A percentile compares a stretch with the other conserved stretches of the same genome.
phyloP scores from a whole-genome alignment of 2,888 invertebrate genomes.

The Platerodrilus igneus region DNA sequence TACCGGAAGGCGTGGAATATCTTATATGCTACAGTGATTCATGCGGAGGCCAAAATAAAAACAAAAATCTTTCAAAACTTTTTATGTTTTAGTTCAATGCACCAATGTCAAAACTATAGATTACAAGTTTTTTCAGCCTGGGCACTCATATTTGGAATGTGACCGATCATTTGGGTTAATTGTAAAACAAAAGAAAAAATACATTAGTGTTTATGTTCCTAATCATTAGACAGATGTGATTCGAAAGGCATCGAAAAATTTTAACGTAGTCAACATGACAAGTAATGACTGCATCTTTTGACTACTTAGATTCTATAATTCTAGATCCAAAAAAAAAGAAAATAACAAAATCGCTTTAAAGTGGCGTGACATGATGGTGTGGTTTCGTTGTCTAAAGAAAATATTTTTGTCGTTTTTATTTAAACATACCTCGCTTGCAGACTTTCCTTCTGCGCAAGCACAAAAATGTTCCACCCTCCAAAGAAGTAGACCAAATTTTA shows the following conservation, averaged over 20 bases:
- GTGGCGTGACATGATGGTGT: too few species aligned
- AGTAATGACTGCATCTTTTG: too few species aligned
- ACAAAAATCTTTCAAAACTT: slow-evolving; percentile 27
- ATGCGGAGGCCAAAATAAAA: slow-evolving; percentile 28
- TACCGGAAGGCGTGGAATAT: too few species aligned
- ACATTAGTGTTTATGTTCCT: slow-evolving; percentile 13
- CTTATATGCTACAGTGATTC: slow-evolving; percentile 26
- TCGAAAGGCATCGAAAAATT: slow-evolving; percentile 14
- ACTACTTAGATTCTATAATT: too few species aligned
- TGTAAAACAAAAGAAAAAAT: slow-evolving; percentile 11
- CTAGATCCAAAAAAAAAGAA: too few species aligned
- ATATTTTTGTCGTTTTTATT: too few species aligned
- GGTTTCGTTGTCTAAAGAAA: too few species aligned
- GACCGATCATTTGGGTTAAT: slow-evolving; percentile 14
- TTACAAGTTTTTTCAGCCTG: slow-evolving; percentile 25
- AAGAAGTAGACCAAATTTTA: too few species aligned
- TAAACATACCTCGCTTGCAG: too few species aligned
- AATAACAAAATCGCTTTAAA: too few species aligned
- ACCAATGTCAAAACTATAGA: slow-evolving; percentile 20
- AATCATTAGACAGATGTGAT: slow-evolving; percentile 10
- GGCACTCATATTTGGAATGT: slow-evolving; percentile 27
- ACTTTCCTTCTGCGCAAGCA: too few species aligned
- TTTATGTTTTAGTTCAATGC: slow-evolving; percentile 23
- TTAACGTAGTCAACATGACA: slow-evolving; percentile 8
- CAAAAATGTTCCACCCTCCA: too few species aligned